phyloP scores from a whole-genome alignment of 2,113 vertebrate genomes.

The Lepus americanus region DNA sequence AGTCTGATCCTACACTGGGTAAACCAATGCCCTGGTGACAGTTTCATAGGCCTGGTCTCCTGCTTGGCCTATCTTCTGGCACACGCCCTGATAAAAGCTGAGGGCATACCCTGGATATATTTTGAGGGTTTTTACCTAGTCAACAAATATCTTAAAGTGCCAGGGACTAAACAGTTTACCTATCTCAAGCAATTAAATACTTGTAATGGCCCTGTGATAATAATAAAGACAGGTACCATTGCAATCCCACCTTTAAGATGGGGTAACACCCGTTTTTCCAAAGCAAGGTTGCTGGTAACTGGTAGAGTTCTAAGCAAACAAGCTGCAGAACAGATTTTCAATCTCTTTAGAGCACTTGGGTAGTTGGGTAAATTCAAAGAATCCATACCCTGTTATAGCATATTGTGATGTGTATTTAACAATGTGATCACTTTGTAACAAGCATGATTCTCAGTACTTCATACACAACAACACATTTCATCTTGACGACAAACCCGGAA shows the following conservation, averaged over 20 bases:
- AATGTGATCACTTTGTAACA: neutral
- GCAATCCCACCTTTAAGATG: neutral
- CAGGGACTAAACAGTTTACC: neutral
- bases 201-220: neutral
- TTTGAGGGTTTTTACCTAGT: neutral
- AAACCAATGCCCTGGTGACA: neutral
- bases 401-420: neutral
- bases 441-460: neutral
- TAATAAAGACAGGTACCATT: neutral
- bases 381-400: neutral
- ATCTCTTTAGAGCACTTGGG: neutral
- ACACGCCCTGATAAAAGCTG: neutral
- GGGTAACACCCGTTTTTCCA: slow-evolving; percentile 13
- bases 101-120: neutral
- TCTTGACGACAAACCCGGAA: neutral
- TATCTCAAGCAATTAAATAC: neutral
- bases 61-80: neutral
- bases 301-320: neutral
- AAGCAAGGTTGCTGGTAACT: neutral
- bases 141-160: neutral
- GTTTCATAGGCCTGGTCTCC: neutral
- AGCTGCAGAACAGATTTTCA: neutral
- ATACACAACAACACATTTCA: neutral
- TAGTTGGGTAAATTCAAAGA: slow-evolving; percentile 25
- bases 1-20: neutral